Base-by-base conservation (phyloP, 2,113 vertebrate genomes). In the Girardinichthys multiradiatus region DNA sequence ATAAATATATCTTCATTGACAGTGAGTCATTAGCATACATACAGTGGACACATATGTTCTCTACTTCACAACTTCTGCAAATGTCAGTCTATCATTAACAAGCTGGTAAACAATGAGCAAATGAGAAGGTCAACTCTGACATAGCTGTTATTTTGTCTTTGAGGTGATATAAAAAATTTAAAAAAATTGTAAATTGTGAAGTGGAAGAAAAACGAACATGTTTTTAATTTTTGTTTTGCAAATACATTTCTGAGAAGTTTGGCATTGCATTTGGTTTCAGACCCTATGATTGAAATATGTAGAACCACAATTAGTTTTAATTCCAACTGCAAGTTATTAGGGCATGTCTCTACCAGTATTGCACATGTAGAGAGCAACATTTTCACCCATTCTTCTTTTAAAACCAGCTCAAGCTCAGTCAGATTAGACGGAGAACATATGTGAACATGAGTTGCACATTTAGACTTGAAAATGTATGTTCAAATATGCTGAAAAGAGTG, bases 1-100 rank as follows among this genome's bases (percentile, higher is more conserved):
- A 67, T 85, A 74, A 84, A 81, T 76, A 68, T 37, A 73, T 26
- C 61, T 77, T 26, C 58, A 60, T 28, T 45, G 33, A 39, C 35
- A 39, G 39, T 59, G 58, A 69, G 17, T 75, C 37, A 54, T 42
- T 58, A 29, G 17, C 24, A 28, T n/a, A 35, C 51, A 68, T 63
- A 57, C 48, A 30, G 69, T 57, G 54, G 28, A 42, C 39, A 61
- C 45, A 39, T n/a, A 33, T 8, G 60, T 26, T 63, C 15, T 48
- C 12, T 3, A 39, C 26, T 26, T 21, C 54, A 31, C 27, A 15
- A 72, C 30, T 76, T 26, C 51, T 13, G 19, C 27, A 59, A 51
- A 71, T 45, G 58, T 27, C 9, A 21, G 15, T 26, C 51, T 15
- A 29, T 42, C 26, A 54, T 28, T 61, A 62, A 4, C 11, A 27